These are phyloP conservation scores for Coleophora flavipennella DNA, from an alignment of 2,888 invertebrate species.

Conservation along the genomic window DNA sequence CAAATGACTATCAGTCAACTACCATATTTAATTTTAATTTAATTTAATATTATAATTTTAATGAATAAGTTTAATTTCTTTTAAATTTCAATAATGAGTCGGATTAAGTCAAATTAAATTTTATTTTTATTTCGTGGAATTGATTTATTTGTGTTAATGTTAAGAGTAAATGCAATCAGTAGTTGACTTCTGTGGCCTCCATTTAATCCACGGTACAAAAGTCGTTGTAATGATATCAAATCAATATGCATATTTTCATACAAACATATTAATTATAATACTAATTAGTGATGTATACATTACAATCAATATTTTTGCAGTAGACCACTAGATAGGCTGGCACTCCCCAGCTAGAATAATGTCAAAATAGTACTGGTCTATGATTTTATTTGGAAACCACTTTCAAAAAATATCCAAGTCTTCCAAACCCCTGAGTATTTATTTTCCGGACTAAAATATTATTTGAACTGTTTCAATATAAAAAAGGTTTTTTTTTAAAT, in stretches of 20 bases:
- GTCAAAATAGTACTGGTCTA: background rate
- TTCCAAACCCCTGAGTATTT: too few species aligned
- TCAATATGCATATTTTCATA: constrained; percentile 56
- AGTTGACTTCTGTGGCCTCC: constrained; percentile 31
- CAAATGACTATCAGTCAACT: too few species aligned
- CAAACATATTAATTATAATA: constrained; percentile 19
- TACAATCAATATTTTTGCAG: constrained; percentile 58
- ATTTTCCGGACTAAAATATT: too few species aligned
- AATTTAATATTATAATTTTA: constrained; percentile 21
- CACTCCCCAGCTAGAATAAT: constrained; percentile 21
- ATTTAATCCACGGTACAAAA: constrained; percentile 55
- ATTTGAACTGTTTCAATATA: too few species aligned
- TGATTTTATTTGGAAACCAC: too few species aligned
- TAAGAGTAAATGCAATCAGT: too few species aligned
- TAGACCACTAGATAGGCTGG: constrained; percentile 36
- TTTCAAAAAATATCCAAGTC: too few species aligned
- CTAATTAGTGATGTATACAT: too few species aligned
- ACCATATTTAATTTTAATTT: constrained; percentile 21
- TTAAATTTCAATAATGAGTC: constrained; percentile 31
- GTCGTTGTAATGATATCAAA: constrained; percentile 39
- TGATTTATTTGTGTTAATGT: constrained; percentile 11
- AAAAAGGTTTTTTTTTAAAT: too few species aligned
- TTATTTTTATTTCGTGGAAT: constrained; percentile 20
- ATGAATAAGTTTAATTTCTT: constrained; percentile 31
- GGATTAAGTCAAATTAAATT: constrained; percentile 5